Evolutionary conservation across 2,888 invertebrate genomes (phyloP), one percentile per base, ranked within the genome.

Genomic region (Chydorus sphaericus): DNA sequence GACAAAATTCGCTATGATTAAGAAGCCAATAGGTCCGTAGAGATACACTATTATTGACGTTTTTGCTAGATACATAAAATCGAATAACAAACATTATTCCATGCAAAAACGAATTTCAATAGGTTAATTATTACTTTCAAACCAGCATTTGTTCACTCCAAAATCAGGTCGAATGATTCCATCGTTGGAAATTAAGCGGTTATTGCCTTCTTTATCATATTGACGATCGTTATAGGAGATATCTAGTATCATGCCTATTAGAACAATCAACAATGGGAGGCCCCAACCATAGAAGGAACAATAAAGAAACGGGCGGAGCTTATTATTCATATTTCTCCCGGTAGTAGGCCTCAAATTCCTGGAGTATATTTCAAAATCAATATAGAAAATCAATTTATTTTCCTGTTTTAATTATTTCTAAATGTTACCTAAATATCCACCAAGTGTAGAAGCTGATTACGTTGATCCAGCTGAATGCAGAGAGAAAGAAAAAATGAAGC

Each of bases 401-500:
- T n/a, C n/a, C n/a, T n/a, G n/a, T n/a, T n/a, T n/a, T n/a, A n/a
- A n/a, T n/a, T n/a, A n/a, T n/a, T n/a, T n/a, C n/a, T n/a, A n/a
- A n/a, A n/a, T n/a, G n/a, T n/a, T 70, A 84, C 85, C 82, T 81
- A 69, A 85, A 82, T 64, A 83, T 84, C 77, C 80, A 80, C 83
- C 83, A 85, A 69, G 85, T 83, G 75, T 85, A 85, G 72, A 83
- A 80, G 68, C 83, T 83, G 77, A 83, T 84, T 66, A 84, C 78
- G 71, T 82, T 83, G 65, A 84, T 76, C 85, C 85, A 85, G 55
- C 77, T 76, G 67, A 85, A 85, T 52, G 83, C 77, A 10, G 81
- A 77, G 65, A 82, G 74, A 66, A 83, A 79, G 57, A 78, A 77
- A 66, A 82, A 83, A 67, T 82, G 76, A 64, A 80, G 75, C 52